Evolutionary conservation across 1,140 invertebrate species (phyloP), one percentile per base, ranked within the genome.

Genomic region (Coboldia fuscipes): DNA sequence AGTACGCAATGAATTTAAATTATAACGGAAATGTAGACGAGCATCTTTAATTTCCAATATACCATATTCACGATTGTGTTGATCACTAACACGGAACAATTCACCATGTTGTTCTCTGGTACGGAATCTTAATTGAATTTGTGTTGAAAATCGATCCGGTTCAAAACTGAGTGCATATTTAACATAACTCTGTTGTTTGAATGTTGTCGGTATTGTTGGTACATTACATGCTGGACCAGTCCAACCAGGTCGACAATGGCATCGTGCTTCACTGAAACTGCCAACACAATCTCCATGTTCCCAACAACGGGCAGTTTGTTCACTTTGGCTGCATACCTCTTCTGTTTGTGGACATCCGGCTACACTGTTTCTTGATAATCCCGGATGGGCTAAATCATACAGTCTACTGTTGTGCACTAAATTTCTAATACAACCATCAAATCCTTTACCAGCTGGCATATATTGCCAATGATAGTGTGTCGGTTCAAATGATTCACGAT

Each of bases 91-190:
- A 35, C 86, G 62, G 52, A 93, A 90, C 3, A 93, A 58, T 62
- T 92, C 85, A 2, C 89, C 90, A 43, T 86, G 76, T 31, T 75
- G 74, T 52, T 97, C 85, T 16, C 92, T 64, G 0, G 92, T 97
- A 41, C 93, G 65, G 58, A 96, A 96, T 37, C 83, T 61, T 21
- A 97, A 51, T 51, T 94, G 88, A 37, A 97, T 73, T 48, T 89
- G 81, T 0, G 86, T 93, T 12, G 76, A 80, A 46, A 86, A 94
- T 34, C 80, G 67, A 47, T 92, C 82, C 2, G 85, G 85, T 47
- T 92, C 84, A 50, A 96, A 94, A 29, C 82, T 90, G 3, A 96
- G 58, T 2, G 85, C 85, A 56, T 94, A 97, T 48, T 92, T 89
- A 4, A 97, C 83, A 55, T 93, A 97, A 42, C 84, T 90, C 49